Conservation (phyloP, 2,797 vertebrate species). For the Pseudochromis fuscus region DNA sequence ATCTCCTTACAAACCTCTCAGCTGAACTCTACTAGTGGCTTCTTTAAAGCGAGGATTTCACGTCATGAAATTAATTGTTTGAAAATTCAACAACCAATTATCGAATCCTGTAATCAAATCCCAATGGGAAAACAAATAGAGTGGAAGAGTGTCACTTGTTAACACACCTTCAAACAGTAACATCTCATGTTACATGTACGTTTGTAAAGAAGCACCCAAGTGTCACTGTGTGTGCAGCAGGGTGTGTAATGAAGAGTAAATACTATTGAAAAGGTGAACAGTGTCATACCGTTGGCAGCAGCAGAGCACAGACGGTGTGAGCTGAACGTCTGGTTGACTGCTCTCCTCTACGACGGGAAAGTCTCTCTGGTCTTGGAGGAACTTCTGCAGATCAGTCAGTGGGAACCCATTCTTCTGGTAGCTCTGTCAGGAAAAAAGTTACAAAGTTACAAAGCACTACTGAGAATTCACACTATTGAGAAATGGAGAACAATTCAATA, state of each 20-base stretch:
- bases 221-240: background rate
- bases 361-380: slow-evolving; percentile 85
- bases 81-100: background rate
- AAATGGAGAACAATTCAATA: too few relatives aligned
- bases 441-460: background rate
- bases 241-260: background rate
- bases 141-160: too few relatives aligned
- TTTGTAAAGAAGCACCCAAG: background rate
- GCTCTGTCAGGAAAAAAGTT: slow-evolving; percentile 80
- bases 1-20: too few relatives aligned
- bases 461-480: too few relatives aligned
- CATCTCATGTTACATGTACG: background rate
- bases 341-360: slow-evolving; percentile 56
- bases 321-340: slow-evolving; percentile 23
- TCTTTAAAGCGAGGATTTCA: too few relatives aligned
- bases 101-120: too few relatives aligned
- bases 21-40: too few relatives aligned
- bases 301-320: slow-evolving; percentile 70
- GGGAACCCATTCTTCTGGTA: slow-evolving; percentile 93
- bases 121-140: too few relatives aligned
- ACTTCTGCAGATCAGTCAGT: slow-evolving; percentile 91
- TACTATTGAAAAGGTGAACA: background rate
- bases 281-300: slow-evolving; percentile 87
- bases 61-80: background rate
- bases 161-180: background rate